Evolutionary conservation across 1,140 invertebrate species (phyloP), one percentile per base, ranked within the genome.

Genomic region (Luehdorfia chinensis): DNA sequence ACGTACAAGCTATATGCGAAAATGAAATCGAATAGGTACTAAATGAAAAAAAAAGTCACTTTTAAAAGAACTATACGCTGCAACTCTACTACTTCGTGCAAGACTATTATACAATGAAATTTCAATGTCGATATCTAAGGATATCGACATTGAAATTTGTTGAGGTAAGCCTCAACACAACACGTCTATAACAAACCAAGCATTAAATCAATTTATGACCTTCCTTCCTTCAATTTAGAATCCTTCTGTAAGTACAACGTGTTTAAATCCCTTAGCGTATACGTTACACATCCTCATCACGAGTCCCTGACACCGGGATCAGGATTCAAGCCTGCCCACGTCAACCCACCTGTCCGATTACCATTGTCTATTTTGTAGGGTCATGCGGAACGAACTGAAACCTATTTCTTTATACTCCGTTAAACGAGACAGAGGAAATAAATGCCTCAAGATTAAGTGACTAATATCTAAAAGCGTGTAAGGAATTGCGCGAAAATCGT

Each of bases 341-440:
- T 84, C 75, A 78, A 57, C 58, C 60, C 76, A 76, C 71, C 80
- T 84, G 80, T 83, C 80, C 75, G 78, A 80, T 78, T 79, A 79
- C 58, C 64, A 83, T 83, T 78, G 78, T 66, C 67, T 73, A 68
- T 59, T 68, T 63, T 69, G 61, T 77, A 60, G 66, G 66, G 74
- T 61, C 65, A 69, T 66, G 55, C 61, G 70, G 56, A 59, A 59
- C 66, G 75, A 75, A 80, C 77, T 71, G 70, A 81, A 79, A 81
- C 76, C 74, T 72, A 69, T 79, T 80, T 75, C 74, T 71, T 76
- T 79, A 74, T 78, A 66, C 73, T 62, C 34, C 59, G 66, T 81
- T 63, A 70, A 66, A 70, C 62, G 65, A 63, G 48, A 64, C 65
- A 75, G 65, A 66, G 67, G 63, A 75, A 47, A n/a, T n/a, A n/a